Conservation (phyloP, 2,113 vertebrate species). For the Engraulis encrasicolus region DNA sequence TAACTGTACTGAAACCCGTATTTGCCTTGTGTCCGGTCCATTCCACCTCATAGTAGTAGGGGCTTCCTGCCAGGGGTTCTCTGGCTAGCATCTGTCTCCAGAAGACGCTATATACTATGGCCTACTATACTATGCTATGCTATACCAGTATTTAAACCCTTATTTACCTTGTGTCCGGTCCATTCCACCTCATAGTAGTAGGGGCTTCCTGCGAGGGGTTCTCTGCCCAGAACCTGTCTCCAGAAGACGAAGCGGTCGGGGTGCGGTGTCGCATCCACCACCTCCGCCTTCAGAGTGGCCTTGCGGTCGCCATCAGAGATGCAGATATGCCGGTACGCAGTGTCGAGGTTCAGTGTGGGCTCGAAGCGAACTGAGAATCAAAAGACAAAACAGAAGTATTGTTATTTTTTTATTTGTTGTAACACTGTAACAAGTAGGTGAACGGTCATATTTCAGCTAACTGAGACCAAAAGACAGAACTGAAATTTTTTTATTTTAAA, state of each 20-base stretch:
- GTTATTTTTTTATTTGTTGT: no score
- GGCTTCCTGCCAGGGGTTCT: no score
- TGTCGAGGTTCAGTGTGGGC: slow-evolving; percentile 73
- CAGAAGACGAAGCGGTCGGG: slow-evolving; percentile 75
- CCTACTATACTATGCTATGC: no score
- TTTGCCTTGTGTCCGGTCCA: no score
- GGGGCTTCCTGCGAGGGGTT: slow-evolving; percentile 71
- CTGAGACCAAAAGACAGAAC: slow-evolving; percentile 48
- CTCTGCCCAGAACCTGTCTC: slow-evolving; percentile 75
- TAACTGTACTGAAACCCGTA: no score
- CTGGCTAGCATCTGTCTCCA: slow-evolving; percentile 75
- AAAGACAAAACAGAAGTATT: not conserved
- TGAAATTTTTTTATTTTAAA: no score
- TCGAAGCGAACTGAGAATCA: slow-evolving; percentile 64
- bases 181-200: slow-evolving; percentile 82
- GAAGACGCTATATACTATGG: no score
- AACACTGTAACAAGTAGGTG: no score
- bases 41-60: no score
- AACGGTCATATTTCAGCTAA: no score
- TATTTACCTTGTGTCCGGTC: slow-evolving; percentile 72
- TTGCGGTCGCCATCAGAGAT: slow-evolving; percentile 64
- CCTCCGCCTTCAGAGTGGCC: slow-evolving; percentile 66
- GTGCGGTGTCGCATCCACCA: slow-evolving; percentile 65
- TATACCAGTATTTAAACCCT: no score
- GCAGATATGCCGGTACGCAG: slow-evolving; percentile 68